phyloP scores from a whole-genome alignment of 2,888 invertebrate species.

The Tortrix viridana region DNA sequence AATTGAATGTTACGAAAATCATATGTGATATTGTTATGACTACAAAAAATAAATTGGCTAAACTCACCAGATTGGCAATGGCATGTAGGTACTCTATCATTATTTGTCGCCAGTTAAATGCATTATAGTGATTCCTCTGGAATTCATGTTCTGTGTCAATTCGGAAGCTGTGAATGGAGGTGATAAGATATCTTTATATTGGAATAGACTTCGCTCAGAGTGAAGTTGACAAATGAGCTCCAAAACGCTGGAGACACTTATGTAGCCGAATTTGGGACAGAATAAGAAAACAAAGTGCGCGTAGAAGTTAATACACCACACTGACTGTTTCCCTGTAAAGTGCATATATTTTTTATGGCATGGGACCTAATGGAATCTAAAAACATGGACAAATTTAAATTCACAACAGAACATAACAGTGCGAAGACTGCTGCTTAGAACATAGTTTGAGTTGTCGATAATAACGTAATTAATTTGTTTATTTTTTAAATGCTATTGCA shows the following conservation, averaged over 20 bases:
- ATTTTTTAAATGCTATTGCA: no score
- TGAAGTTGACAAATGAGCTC: constrained; percentile 8
- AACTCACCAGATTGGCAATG: no score
- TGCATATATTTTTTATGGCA: no score
- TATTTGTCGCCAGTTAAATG: neutral
- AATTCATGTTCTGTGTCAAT: neutral
- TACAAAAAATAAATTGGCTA: neutral
- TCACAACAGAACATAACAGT: no score
- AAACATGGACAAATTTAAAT: no score
- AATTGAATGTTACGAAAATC: neutral
- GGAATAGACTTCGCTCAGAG: constrained; percentile 5
- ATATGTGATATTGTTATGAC: no score
- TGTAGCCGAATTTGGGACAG: neutral
- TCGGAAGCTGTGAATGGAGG: constrained; percentile 14
- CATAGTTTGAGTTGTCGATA: no score
- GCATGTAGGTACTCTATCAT: no score
- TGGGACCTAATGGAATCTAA: no score
- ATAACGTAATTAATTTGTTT: no score
- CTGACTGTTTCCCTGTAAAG: neutral
- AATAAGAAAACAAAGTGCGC: neutral
- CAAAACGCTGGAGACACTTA: neutral
- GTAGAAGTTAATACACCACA: neutral
- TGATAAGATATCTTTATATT: constrained; percentile 29
- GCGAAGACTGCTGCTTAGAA: no score
- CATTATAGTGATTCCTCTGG: constrained; percentile 10